These are phyloP conservation scores for Coccyzus lansbergi DNA, from an alignment of 2,797 vertebrate genomes.

Conservation along the genomic window DNA sequence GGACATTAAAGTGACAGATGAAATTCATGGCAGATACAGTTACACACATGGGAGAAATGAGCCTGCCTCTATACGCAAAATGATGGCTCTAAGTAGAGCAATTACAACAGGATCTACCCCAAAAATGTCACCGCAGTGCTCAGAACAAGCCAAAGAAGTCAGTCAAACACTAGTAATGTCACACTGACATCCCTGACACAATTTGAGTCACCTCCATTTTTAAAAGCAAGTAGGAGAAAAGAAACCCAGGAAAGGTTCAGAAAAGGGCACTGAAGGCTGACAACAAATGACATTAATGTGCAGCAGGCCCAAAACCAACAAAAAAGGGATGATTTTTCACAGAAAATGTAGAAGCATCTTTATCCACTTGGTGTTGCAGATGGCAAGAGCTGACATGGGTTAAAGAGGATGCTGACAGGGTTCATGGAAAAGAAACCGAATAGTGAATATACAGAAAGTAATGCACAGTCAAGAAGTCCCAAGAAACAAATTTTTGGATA, in stretches of 20 bases:
- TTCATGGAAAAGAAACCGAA: not conserved
- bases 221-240: not conserved
- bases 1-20: not conserved
- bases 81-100: not conserved
- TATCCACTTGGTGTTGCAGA: not conserved
- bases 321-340: not conserved
- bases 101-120: not conserved
- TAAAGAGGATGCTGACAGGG: not conserved
- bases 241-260: not conserved
- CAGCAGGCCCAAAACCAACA: not conserved
- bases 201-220: not conserved
- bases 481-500: not conserved
- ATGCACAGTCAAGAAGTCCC: not conserved
- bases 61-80: not conserved
- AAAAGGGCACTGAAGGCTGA: not conserved
- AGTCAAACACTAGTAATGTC: not conserved
- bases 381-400: not conserved
- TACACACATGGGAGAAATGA: not conserved
- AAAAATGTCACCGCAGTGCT: not conserved
- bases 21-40: not conserved
- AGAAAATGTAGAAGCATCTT: not conserved
- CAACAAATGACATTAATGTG: not conserved
- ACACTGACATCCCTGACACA: not conserved
- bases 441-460: not conserved
- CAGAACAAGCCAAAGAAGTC: not conserved